A percentile compares a stretch with the other conserved stretches of the same genome.
phyloP scores from a whole-genome alignment of 2,113 vertebrate species.

The Clarias batrachus region DNA sequence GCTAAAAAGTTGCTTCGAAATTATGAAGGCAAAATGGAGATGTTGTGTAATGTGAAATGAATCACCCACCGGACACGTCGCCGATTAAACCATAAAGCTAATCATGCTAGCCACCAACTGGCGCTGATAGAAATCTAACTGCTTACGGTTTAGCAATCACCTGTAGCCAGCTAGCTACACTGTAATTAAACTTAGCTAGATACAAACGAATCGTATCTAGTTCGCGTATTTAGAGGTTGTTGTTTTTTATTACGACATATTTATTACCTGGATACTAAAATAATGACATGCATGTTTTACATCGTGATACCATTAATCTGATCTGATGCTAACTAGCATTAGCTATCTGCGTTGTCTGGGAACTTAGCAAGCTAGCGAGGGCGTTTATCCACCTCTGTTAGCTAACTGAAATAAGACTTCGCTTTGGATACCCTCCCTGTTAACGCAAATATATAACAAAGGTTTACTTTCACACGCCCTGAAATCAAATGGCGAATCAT shows the following conservation, averaged over 20 bases:
- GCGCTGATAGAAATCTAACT: not conserved
- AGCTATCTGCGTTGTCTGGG: not conserved
- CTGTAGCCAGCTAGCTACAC: not conserved
- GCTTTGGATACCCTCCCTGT: not conserved
- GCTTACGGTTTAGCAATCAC: not conserved
- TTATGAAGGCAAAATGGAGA: not conserved
- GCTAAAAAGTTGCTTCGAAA: not conserved
- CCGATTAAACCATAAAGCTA: not conserved
- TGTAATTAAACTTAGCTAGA: too few species aligned
- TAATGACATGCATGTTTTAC: not conserved
- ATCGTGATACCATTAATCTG: not conserved
- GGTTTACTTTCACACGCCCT: too few species aligned
- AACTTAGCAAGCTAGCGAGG: not conserved
- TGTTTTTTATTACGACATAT: not conserved
- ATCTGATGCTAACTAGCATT: not conserved
- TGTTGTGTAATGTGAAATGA: not conserved
- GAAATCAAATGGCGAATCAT: too few species aligned
- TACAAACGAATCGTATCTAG: not conserved
- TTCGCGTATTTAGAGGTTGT: too few species aligned
- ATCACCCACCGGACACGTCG: not conserved
- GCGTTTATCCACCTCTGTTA: conserved; percentile 3
- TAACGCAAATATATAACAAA: not conserved
- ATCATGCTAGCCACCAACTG: not conserved
- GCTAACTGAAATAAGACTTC: not conserved
- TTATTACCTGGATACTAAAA: not conserved